A percentile compares a stretch with the other conserved stretches of the same genome.
These are phyloP conservation scores for Eugnorisma glareosa DNA, from an alignment of 2,888 invertebrate species.

Conservation along the genomic window DNA sequence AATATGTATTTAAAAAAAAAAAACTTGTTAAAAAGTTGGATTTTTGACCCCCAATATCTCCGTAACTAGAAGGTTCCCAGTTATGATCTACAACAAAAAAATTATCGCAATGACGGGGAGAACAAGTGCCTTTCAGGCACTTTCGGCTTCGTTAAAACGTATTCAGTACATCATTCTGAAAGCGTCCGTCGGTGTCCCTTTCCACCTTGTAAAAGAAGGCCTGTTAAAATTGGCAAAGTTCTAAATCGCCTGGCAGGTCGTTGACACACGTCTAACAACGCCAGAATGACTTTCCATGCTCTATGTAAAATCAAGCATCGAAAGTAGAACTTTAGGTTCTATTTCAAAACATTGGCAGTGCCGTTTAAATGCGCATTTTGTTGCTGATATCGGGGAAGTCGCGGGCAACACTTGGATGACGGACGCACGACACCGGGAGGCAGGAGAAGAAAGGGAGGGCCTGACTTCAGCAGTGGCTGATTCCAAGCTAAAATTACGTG, in stretches of 20 bases:
- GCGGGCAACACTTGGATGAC: neutral
- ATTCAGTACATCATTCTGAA: no score
- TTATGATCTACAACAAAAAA: no score
- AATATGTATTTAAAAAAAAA: no score
- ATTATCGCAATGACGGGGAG: no score
- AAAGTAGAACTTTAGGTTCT: neutral
- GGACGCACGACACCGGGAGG: neutral
- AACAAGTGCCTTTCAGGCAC: no score
- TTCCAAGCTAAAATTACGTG: neutral
- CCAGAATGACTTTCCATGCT: conserved; percentile 1
- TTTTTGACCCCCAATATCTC: no score
- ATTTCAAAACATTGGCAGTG: neutral
- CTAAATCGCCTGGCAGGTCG: conserved; percentile 30
- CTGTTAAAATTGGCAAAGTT: conserved; percentile 33
- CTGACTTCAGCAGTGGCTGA: neutral
- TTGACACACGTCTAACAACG: conserved; percentile 28
- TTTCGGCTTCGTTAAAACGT: no score
- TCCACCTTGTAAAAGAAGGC: neutral
- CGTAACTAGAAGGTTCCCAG: no score
- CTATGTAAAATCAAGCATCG: neutral
- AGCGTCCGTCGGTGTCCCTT: no score
- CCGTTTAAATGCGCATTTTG: neutral
- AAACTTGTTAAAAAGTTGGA: no score
- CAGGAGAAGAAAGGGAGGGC: neutral
- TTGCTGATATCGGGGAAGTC: neutral